Evolutionary conservation across 2,888 invertebrate genomes (phyloP), one percentile per base, ranked within the genome.

Genomic region (Cyrtodaria siliqua): DNA sequence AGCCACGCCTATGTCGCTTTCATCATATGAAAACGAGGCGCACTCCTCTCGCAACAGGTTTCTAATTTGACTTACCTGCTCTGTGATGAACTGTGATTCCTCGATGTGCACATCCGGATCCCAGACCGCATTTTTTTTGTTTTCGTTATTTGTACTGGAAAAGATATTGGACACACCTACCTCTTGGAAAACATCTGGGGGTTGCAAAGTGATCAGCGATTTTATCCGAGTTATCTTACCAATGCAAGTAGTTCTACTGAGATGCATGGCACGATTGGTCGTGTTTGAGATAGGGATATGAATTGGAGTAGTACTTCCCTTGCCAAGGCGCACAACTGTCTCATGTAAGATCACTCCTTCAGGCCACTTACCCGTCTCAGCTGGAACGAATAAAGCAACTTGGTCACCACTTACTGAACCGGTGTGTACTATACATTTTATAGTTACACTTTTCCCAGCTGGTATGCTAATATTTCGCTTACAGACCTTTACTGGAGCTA

Each of bases 101-200:
- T 52, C 52, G 14, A 59, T 20, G 8, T 49, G 50, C 23, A 67
- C 50, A 33, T 67, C 67, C 42, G 67, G 67, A 38, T 67, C 50
- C 67, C 67, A 67, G 12, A 12, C 12, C 3, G 23, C 57, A 24
- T 16, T 42, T 23, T 49, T 23, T 6, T 16, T 40, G 14, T 6
- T 2, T 33, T n/a, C 50, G 16, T 23, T 29, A 6, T 24, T 29
- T 18, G 29, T 18, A 29, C 16, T 26, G 9, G 12, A 16, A 2
- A 55, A 9, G 24, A 12, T 38, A 38, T 16, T 12, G 8, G 40
- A 8, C 40, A 12, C 9, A 8, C 40, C 40, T 38, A 12, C n/a
- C 24, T 57, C 38, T 27, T 67, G 9, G 16, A 49, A 33, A 8
- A 16, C 24, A 8, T 40, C 47, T 8, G 33, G 50, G 9, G 67